A percentile compares a stretch with the other conserved stretches of the same genome.
phyloP scores from a whole-genome alignment of 2,888 invertebrate species.

The Eremobia ochroleuca region DNA sequence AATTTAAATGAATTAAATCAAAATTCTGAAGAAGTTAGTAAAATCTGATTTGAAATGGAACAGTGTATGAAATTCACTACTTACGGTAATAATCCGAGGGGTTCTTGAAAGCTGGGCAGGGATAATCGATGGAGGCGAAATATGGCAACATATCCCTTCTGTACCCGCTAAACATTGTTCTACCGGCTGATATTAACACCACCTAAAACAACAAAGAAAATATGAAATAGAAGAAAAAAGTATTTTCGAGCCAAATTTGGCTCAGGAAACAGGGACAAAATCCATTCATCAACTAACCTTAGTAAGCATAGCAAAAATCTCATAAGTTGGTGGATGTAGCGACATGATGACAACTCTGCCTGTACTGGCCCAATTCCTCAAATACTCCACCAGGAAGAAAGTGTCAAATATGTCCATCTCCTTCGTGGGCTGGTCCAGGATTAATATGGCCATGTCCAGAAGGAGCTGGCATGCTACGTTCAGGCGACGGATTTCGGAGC shows the following conservation, averaged over 20 bases:
- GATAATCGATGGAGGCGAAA: conserved; percentile 97
- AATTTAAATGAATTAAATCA: background rate
- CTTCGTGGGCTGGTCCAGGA: conserved; percentile 96
- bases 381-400: conserved; percentile 98
- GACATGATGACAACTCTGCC: conserved; percentile 97
- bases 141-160: conserved; percentile 97
- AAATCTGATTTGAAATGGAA: background rate
- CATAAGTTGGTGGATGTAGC: conserved; percentile 98
- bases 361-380: conserved; percentile 96
- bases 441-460: conserved; percentile 96
- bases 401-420: conserved; percentile 99
- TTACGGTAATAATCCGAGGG: conserved; percentile 98
- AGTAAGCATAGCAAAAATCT: conserved; percentile 98
- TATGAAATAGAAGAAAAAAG: background rate
- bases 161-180: conserved; percentile 97
- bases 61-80: conserved; percentile 74
- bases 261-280: background rate
- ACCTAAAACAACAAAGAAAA: conserved; percentile 83
- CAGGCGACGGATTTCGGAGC: conserved; percentile 96
- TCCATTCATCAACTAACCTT: conserved; percentile 84
- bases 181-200: conserved; percentile 96
- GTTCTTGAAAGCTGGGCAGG: conserved; percentile 98
- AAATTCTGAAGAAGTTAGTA: background rate
- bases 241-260: fast-evolving
- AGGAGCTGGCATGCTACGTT: conserved; percentile 97